Percentiles rank a stretch among this genome's conserved stretches.
Evolutionary conservation across 2,888 invertebrate species (phyloP).

Genomic region (Ommatoiulus sabulosus): DNA sequence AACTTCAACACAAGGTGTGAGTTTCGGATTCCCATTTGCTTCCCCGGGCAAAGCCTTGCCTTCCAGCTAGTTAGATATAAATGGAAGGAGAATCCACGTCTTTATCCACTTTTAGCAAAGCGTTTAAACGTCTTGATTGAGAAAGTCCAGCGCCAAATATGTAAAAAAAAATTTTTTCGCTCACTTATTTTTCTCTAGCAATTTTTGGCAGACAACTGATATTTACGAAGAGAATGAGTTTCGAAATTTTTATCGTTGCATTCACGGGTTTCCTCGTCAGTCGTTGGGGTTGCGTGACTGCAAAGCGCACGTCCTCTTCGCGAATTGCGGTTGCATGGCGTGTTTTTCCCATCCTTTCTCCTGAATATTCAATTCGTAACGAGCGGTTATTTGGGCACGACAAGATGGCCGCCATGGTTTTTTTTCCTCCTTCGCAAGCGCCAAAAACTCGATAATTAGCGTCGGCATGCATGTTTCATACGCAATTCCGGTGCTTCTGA

Average conservation of each 20-base stretch:
- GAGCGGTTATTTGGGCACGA: background rate
- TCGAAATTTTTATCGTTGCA: background rate
- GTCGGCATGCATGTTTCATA: background rate
- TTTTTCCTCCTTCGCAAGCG: background rate
- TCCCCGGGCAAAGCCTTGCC: too few relatives aligned
- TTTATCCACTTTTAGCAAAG: too few relatives aligned
- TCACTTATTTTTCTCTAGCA: too few relatives aligned
- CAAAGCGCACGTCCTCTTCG: background rate
- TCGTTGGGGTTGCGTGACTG: background rate
- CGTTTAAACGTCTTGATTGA: too few relatives aligned
- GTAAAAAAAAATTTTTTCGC: too few relatives aligned
- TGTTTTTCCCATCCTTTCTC: background rate
- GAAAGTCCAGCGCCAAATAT: too few relatives aligned
- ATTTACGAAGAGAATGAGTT: background rate
- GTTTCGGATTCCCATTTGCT: too few relatives aligned
- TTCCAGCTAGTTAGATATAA: too few relatives aligned
- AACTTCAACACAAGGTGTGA: too few relatives aligned
- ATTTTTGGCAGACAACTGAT: too few relatives aligned
- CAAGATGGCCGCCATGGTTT: background rate
- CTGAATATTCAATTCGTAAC: constrained; percentile 4
- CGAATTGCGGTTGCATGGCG: background rate
- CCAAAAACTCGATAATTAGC: background rate
- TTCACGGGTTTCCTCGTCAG: background rate
- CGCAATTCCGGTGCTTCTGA: background rate
- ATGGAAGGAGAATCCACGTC: too few relatives aligned